Conservation (phyloP, 2,797 vertebrate genomes). For the Pitangus sulphuratus region DNA sequence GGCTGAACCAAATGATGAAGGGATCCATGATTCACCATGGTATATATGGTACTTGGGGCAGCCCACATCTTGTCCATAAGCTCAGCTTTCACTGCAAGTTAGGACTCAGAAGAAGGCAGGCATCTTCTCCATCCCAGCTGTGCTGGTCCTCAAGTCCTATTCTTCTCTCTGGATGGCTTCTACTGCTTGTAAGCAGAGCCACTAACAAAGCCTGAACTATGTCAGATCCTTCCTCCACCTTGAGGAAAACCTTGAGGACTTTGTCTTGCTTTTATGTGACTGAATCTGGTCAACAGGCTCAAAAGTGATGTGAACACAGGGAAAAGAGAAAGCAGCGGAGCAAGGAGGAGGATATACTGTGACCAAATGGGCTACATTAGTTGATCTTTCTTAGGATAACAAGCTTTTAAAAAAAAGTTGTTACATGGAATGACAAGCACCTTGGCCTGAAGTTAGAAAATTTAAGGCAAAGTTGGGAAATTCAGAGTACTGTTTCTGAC, state of each 20-base stretch:
- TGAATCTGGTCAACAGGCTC: neutral
- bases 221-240: neutral
- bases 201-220: neutral
- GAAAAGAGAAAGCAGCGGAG: neutral
- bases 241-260: neutral
- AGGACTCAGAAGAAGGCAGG: neutral
- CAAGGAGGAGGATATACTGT: neutral
- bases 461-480: neutral
- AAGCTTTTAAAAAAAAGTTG: neutral
- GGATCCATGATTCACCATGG: neutral
- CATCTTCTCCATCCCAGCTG: neutral
- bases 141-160: neutral
- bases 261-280: neutral
- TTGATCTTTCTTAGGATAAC: neutral
- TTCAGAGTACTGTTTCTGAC: neutral
- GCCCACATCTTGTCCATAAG: fast-evolving
- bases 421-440: neutral
- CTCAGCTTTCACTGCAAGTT: neutral
- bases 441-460: neutral
- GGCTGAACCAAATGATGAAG: neutral
- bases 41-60: neutral
- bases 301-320: neutral
- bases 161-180: neutral
- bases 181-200: neutral
- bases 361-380: neutral